Conservation (phyloP, 2,113 vertebrate genomes). For the Chloroceryle aenea region DNA sequence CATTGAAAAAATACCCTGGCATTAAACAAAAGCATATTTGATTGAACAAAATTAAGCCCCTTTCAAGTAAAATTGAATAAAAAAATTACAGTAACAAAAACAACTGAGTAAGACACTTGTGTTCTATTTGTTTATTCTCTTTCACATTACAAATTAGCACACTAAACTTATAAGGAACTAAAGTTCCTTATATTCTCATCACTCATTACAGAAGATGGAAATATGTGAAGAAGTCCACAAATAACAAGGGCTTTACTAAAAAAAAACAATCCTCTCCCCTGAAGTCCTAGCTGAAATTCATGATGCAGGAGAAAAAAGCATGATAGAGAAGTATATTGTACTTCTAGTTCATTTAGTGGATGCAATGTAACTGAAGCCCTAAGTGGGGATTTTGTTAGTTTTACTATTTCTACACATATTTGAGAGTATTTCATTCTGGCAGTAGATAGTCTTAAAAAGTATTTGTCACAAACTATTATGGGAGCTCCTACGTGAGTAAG, state of each 20-base stretch:
- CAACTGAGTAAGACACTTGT: neutral
- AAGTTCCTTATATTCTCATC: neutral
- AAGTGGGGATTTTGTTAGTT: neutral
- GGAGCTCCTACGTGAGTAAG: fast-evolving
- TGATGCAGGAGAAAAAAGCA: neutral
- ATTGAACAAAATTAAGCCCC: neutral
- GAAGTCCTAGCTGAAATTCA: neutral
- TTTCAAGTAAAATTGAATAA: neutral
- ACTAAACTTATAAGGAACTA: neutral
- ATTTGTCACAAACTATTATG: neutral
- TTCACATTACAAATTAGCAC: neutral
- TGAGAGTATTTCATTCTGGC: neutral
- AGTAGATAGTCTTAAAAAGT: neutral
- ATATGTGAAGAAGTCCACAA: neutral
- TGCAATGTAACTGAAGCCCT: neutral
- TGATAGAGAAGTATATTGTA: neutral
- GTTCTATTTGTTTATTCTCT: neutral
- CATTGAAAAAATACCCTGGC: neutral
- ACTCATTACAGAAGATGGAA: neutral
- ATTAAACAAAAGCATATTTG: neutral
- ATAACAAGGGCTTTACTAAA: neutral
- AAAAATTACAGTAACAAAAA: neutral
- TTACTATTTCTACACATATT: neutral
- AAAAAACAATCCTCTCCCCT: neutral
- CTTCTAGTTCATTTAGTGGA: neutral